A percentile compares a stretch with the other conserved stretches of the same genome.
Evolutionary conservation across 2,797 vertebrate genomes (phyloP).

Genomic region (Xenopus petersii): DNA sequence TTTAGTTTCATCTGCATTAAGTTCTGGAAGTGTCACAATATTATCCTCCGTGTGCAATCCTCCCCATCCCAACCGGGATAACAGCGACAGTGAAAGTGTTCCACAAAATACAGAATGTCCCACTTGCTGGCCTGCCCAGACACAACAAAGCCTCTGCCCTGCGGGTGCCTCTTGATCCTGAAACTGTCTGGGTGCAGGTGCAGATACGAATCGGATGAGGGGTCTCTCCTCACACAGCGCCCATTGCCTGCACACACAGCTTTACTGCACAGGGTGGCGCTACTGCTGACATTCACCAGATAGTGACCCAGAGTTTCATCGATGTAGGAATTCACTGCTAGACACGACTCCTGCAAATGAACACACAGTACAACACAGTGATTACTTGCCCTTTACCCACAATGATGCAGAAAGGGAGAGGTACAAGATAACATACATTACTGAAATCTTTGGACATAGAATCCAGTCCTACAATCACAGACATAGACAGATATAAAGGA

Average conservation of each 20-base stretch:
- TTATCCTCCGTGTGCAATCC: conserved; percentile 58
- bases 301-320: conserved; percentile 79
- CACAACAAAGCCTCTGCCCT: conserved; percentile 57
- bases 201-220: conserved; percentile 64
- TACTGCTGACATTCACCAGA: conserved; percentile 81
- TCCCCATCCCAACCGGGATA: conserved; percentile 75
- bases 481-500: too few relatives aligned
- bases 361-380: not conserved
- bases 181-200: conserved; percentile 74
- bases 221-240: conserved; percentile 71
- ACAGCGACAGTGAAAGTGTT: conserved; percentile 79
- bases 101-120: conserved; percentile 55
- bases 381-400: too few relatives aligned
- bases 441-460: too few relatives aligned
- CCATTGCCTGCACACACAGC: conserved; percentile 76
- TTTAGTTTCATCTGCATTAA: too few relatives aligned
- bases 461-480: too few relatives aligned
- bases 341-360: conserved; percentile 71
- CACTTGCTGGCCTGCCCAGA: conserved; percentile 51
- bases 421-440: too few relatives aligned
- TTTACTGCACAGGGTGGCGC: conserved; percentile 76
- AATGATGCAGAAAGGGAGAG: too few relatives aligned
- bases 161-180: conserved; percentile 55
- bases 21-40: too few relatives aligned
- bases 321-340: conserved; percentile 73